Evolutionary conservation across 2,888 invertebrate genomes (phyloP).

Genomic region (Anarsia innoxiella): DNA sequence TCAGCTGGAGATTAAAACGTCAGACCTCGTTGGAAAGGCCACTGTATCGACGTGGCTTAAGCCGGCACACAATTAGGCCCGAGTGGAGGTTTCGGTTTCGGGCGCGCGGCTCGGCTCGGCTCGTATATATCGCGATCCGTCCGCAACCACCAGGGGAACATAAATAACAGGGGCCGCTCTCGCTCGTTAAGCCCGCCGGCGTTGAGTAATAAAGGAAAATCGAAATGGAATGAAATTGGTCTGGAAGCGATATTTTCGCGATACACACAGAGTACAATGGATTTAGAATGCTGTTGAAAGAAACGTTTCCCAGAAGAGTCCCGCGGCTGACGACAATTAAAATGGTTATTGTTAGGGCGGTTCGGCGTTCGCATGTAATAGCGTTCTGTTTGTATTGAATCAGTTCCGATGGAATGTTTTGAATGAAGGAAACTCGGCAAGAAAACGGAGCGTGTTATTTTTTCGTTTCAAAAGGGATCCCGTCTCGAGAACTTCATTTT

Average conservation of each 20-base stretch:
- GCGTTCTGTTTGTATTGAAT: conserved; percentile 56
- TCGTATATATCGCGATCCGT: conserved; percentile 70
- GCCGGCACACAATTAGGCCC: conserved; percentile 65
- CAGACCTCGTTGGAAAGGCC: conserved; percentile 38
- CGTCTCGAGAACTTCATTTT: conserved; percentile 46
- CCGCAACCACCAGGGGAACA: conserved; percentile 71
- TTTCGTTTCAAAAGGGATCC: conserved; percentile 45
- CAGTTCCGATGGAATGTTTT: conserved; percentile 51
- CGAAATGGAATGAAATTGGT: conserved; percentile 75
- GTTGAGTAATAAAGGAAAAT: conserved; percentile 75
- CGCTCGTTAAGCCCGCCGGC: conserved; percentile 73
- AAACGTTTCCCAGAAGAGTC: conserved; percentile 49
- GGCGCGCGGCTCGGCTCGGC: too few relatives aligned
- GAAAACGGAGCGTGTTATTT: conserved; percentile 49
- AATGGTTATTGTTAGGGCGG: conserved; percentile 58
- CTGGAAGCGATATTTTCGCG: conserved; percentile 68
- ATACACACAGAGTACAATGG: conserved; percentile 62
- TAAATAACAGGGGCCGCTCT: conserved; percentile 69
- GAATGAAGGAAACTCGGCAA: conserved; percentile 51
- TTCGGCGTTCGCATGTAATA: conserved; percentile 41
- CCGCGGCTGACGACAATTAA: conserved; percentile 61
- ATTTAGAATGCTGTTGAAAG: conserved; percentile 63
- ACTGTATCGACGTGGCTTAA: conserved; percentile 60
- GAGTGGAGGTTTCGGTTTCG: conserved; percentile 58
- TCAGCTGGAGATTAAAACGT: conserved; percentile 46